A percentile compares a stretch with the other conserved stretches of the same genome.
Evolutionary conservation across 1,140 invertebrate genomes (phyloP).

Genomic region (Platorchestia sp.): DNA sequence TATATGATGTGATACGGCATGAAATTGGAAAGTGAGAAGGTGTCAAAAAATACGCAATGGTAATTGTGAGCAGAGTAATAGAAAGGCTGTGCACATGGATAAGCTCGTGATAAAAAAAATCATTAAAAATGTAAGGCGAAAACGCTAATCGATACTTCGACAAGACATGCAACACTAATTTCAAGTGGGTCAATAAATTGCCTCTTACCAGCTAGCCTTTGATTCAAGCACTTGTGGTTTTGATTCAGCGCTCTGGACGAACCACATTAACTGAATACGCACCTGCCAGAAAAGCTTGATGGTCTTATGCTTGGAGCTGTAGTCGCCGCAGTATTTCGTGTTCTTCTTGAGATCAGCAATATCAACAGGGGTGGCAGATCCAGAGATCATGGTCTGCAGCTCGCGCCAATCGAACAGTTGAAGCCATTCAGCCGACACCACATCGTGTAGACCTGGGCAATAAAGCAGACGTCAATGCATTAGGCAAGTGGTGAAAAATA

Average conservation of each 20-base stretch:
- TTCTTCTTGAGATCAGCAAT: constrained; percentile 88
- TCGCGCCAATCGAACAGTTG: constrained; percentile 96
- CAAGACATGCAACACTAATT: too few relatives aligned
- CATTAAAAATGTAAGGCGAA: too few relatives aligned
- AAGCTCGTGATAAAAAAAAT: too few relatives aligned
- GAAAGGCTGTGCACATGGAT: too few relatives aligned
- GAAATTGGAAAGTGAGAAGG: too few relatives aligned
- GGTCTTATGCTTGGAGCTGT: constrained; percentile 44
- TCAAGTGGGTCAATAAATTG: too few relatives aligned
- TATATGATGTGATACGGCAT: not conserved
- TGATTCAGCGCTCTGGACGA: too few relatives aligned
- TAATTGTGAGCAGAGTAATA: too few relatives aligned
- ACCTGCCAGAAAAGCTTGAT: constrained; percentile 50
- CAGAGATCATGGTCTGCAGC: constrained; percentile 93
- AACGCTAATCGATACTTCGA: too few relatives aligned
- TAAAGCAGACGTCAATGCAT: not conserved
- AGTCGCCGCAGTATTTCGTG: constrained; percentile 79
- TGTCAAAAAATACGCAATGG: too few relatives aligned
- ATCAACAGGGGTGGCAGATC: constrained; percentile 92
- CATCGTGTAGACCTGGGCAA: constrained; percentile 81
- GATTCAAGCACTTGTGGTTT: too few relatives aligned
- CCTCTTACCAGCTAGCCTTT: too few relatives aligned
- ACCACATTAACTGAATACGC: not conserved
- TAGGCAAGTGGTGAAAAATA: not conserved
- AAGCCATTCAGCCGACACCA: constrained; percentile 91